phyloP scores from a whole-genome alignment of 1,140 invertebrate genomes.

The Drosophila kanapiae region DNA sequence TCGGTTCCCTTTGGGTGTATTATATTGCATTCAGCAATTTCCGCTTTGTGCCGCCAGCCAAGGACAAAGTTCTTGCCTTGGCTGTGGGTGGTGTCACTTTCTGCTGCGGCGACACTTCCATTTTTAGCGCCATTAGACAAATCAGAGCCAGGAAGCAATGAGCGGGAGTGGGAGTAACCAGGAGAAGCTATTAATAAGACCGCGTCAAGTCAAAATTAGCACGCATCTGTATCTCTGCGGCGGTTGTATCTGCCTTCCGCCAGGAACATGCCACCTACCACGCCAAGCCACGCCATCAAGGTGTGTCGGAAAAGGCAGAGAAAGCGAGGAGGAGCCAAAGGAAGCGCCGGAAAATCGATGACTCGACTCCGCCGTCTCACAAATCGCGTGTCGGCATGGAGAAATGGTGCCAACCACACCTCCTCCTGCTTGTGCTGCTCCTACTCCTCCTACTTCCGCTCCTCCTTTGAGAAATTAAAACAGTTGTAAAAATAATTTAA shows the following conservation, averaged over 20 bases:
- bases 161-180: not conserved
- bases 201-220: slow-evolving; percentile 36
- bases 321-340: not conserved
- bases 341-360: slow-evolving; percentile 42
- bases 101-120: slow-evolving; percentile 17
- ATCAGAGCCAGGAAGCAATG: slow-evolving; percentile 22
- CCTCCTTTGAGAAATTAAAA: not conserved
- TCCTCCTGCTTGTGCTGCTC: not conserved
- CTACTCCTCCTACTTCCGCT: not conserved
- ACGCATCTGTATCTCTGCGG: slow-evolving; percentile 19
- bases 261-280: slow-evolving; percentile 34
- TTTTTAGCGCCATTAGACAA: slow-evolving; percentile 25
- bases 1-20: not conserved
- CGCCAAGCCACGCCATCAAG: slow-evolving; percentile 20
- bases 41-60: slow-evolving; percentile 7
- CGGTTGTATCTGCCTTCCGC: slow-evolving; percentile 11
- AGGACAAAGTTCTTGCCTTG: slow-evolving; percentile 6
- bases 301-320: slow-evolving; percentile 20
- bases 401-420: slow-evolving; percentile 33
- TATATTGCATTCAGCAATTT: slow-evolving; percentile 23
- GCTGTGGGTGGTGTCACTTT: slow-evolving; percentile 11
- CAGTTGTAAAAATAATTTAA: slow-evolving; percentile 28
- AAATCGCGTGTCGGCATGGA: slow-evolving; percentile 50
- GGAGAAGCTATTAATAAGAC: slow-evolving; percentile 35
- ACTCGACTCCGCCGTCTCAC: slow-evolving; percentile 21